phyloP scores from a whole-genome alignment of 1,140 invertebrate genomes.

The Cotesia typhae region DNA sequence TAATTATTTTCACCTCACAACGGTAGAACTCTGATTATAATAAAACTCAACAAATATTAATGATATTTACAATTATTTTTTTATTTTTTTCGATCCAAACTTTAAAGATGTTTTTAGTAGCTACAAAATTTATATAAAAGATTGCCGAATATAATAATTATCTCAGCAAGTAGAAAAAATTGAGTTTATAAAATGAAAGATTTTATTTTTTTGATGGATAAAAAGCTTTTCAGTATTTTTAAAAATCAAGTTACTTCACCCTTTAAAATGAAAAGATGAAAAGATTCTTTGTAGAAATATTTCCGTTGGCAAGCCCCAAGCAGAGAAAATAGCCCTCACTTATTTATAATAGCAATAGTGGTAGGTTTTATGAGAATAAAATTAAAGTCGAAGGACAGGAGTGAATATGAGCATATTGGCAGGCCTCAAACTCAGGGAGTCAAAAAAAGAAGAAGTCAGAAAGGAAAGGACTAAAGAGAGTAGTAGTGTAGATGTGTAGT shows the following conservation, averaged over 20 bases:
- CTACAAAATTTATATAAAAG: too few species aligned
- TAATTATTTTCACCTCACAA: conserved; percentile 20
- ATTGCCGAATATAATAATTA: too few species aligned
- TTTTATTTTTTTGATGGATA: not conserved
- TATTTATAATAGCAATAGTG: not conserved
- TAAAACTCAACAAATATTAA: conserved; percentile 15
- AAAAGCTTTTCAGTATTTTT: not conserved
- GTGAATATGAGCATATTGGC: not conserved
- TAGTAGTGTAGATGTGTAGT: too few species aligned
- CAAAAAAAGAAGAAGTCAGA: not conserved
- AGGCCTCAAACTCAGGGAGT: not conserved
- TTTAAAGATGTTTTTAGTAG: too few species aligned
- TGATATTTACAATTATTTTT: too few species aligned
- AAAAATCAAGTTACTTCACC: not conserved
- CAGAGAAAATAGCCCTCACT: not conserved
- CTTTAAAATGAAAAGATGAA: not conserved
- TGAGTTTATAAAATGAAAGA: too few species aligned
- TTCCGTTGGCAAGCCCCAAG: not conserved
- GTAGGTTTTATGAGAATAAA: not conserved
- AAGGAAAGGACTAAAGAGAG: conserved; percentile 8
- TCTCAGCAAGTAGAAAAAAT: too few species aligned
- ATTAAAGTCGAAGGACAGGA: conserved; percentile 4
- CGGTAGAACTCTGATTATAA: conserved; percentile 1
- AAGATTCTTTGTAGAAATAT: not conserved
- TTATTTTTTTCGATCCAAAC: too few species aligned